Conservation (phyloP, 2,888 invertebrate species). For the Sinodicranocentrus sp. region DNA sequence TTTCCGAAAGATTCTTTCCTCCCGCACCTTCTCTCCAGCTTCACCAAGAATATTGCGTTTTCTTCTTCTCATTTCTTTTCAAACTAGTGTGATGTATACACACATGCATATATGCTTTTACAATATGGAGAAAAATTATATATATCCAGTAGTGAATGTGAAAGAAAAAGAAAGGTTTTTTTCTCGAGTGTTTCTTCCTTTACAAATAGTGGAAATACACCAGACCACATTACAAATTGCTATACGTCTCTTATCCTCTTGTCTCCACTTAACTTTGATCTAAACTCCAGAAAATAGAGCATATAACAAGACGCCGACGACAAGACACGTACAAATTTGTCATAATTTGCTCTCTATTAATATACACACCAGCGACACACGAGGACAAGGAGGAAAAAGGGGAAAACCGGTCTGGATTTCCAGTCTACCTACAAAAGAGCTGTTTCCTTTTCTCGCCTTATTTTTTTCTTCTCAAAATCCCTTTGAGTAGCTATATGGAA, state of each 20-base stretch:
- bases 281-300: constrained; percentile 5
- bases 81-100: not conserved
- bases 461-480: not conserved
- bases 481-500: not conserved
- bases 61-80: not conserved
- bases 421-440: too few relatives aligned
- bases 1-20: constrained; percentile 62
- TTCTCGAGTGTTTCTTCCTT: not conserved
- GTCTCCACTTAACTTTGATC: constrained; percentile 17
- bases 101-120: too few relatives aligned
- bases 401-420: not conserved
- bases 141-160: not conserved
- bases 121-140: not conserved
- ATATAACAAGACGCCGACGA: not conserved
- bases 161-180: not conserved
- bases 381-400: constrained; percentile 12
- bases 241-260: constrained; percentile 7
- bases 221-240: not conserved
- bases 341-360: constrained; percentile 58
- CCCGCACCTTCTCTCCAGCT: not conserved
- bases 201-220: not conserved
- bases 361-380: constrained; percentile 30
- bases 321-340: constrained; percentile 50
- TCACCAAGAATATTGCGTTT: constrained; percentile 13
- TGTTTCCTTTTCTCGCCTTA: not conserved